Evolutionary conservation across 92 coral and sea anemone genomes (phyloP).

Genomic region (Metridium senile): DNA sequence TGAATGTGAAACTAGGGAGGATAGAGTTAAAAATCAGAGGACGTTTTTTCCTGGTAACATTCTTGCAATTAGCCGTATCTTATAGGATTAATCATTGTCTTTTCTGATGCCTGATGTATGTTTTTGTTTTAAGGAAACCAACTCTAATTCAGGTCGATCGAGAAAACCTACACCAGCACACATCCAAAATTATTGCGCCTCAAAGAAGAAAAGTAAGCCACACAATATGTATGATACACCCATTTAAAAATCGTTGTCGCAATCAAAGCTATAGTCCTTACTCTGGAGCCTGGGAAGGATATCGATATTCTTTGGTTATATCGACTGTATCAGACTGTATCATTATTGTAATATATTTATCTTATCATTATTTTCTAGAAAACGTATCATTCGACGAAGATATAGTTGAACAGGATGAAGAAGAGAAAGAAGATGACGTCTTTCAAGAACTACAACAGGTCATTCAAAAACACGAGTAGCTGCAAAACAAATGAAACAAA

Average conservation of each 20-base stretch:
- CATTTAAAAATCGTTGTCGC: too few species aligned
- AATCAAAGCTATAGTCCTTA: too few species aligned
- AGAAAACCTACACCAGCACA: constrained; percentile 23
- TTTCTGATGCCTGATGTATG: too few species aligned
- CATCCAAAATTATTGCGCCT: background rate
- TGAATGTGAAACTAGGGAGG: too few species aligned
- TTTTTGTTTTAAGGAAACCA: background rate
- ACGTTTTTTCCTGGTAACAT: background rate
- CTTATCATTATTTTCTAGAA: constrained; percentile 7
- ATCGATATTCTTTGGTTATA: too few species aligned
- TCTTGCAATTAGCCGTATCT: background rate
- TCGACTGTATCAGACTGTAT: background rate
- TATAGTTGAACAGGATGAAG: constrained; percentile 17
- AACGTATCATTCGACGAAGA: constrained; percentile 13
- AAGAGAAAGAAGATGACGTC: constrained; percentile 2
- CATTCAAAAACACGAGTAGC: too few species aligned
- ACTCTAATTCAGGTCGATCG: background rate
- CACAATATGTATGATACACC: background rate
- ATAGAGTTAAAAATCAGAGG: too few species aligned
- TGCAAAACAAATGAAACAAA: too few species aligned
- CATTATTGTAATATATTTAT: too few species aligned
- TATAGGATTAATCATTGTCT: too few species aligned
- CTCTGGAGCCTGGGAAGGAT: too few species aligned
- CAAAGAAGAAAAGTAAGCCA: constrained; percentile 16
- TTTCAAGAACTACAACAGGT: constrained; percentile 1